Conservation (phyloP, 2,113 vertebrate genomes). For the Thymallus thymallus region DNA sequence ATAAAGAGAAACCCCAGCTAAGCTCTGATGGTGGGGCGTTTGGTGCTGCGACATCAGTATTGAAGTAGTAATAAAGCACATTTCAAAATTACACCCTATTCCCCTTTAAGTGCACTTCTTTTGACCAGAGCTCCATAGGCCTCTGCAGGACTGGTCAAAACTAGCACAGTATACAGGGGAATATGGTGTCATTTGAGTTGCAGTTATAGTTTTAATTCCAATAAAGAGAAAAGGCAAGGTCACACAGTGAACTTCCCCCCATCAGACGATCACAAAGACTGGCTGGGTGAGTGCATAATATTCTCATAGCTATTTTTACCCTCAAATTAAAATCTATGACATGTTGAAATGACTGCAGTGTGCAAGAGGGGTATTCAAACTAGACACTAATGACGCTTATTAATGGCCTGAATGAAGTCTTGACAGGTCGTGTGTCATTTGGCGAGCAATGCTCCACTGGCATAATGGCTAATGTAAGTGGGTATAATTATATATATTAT, state of each 20-base stretch:
- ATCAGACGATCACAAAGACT: slow-evolving; percentile 82
- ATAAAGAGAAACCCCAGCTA: too few species aligned
- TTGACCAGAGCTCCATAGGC: slow-evolving; percentile 4
- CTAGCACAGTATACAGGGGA: slow-evolving; percentile 43
- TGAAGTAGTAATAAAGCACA: too few species aligned
- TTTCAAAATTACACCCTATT: too few species aligned
- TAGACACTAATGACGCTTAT: slow-evolving; percentile 87
- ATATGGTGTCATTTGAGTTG: slow-evolving; percentile 4
- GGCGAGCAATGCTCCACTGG: slow-evolving; percentile 82
- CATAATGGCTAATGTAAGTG: slow-evolving; percentile 87
- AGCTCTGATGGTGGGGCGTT: too few species aligned
- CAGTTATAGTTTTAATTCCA: slow-evolving; percentile 73
- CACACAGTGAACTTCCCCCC: slow-evolving; percentile 77
- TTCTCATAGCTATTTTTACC: slow-evolving; percentile 84
- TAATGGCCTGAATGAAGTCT: slow-evolving; percentile 87
- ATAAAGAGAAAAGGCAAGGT: slow-evolving; percentile 78
- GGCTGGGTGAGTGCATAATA: slow-evolving; percentile 81
- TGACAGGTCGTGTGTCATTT: slow-evolving; percentile 87
- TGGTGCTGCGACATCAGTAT: too few species aligned
- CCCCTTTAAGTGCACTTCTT: too few species aligned
- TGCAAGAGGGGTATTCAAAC: slow-evolving; percentile 85
- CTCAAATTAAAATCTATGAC: slow-evolving; percentile 88
- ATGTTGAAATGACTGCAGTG: slow-evolving; percentile 86
- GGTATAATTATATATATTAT: slow-evolving; percentile 88
- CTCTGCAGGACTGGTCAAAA: slow-evolving; percentile 34